These are phyloP conservation scores for Sardina pilchardus DNA, from an alignment of 2,113 vertebrate species.

Conservation along the genomic window DNA sequence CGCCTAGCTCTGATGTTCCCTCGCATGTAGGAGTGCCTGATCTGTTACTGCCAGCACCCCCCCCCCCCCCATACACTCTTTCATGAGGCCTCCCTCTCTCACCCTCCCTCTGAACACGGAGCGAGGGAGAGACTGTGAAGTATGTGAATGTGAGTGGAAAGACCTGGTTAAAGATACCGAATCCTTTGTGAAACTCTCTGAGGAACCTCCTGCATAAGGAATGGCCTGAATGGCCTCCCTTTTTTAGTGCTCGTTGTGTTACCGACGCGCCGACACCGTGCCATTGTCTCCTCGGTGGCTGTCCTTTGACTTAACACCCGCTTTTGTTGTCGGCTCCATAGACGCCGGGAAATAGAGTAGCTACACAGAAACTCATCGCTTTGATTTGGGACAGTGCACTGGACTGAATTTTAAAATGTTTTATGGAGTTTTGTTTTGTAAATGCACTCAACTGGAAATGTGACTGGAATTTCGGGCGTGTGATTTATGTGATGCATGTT, in stretches of 20 bases:
- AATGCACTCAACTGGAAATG: not conserved
- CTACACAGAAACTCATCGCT: not conserved
- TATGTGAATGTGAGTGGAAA: not conserved
- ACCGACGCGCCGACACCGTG: not conserved
- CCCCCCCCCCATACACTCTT: not conserved
- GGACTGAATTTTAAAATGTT: not conserved
- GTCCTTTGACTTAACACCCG: not conserved
- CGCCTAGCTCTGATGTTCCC: constrained; percentile 66
- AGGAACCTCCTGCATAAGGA: not conserved
- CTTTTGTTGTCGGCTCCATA: not conserved
- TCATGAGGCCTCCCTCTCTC: constrained; percentile 38
- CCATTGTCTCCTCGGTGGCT: not conserved
- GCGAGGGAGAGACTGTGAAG: not conserved
- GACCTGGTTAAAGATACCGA: not conserved
- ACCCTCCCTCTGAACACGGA: constrained; percentile 42
- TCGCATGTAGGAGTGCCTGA: constrained; percentile 47
- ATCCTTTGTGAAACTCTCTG: not conserved
- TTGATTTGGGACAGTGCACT: not conserved
- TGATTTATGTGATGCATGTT: constrained; percentile 7
- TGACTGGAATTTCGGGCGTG: not conserved
- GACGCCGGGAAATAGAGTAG: not conserved
- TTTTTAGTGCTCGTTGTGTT: not conserved
- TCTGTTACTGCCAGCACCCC: constrained; percentile 39
- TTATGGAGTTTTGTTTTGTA: not conserved
- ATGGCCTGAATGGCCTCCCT: not conserved